These are phyloP conservation scores for Zosterops japonicus DNA, from an alignment of 2,113 vertebrate genomes.

Conservation along the genomic window DNA sequence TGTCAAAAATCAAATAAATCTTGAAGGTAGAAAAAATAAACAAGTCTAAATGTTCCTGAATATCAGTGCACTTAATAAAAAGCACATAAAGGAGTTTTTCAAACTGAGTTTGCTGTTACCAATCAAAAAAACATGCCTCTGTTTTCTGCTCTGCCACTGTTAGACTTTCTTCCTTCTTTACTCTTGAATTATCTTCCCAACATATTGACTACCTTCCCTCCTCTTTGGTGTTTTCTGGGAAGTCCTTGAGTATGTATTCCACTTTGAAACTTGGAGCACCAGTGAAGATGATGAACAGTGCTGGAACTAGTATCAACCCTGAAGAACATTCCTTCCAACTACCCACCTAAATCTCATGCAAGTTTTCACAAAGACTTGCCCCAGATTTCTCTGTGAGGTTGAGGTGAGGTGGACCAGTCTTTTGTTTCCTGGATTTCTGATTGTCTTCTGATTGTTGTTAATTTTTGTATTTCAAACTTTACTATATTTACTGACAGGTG, in stretches of 20 bases:
- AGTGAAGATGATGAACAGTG: background rate
- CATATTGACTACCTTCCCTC: rapidly evolving
- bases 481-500: background rate
- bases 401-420: background rate
- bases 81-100: background rate
- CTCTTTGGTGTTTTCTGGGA: background rate
- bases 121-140: background rate
- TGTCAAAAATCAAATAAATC: background rate
- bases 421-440: background rate
- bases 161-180: background rate
- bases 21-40: background rate
- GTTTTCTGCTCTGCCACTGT: background rate
- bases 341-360: background rate
- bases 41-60: background rate
- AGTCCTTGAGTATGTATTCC: background rate
- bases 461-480: background rate
- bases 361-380: background rate
- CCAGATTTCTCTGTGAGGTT: background rate
- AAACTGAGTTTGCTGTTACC: background rate
- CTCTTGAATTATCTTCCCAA: background rate
- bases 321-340: background rate
- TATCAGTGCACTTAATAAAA: background rate
- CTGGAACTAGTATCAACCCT: background rate
- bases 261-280: background rate
- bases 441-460: background rate